Evolutionary conservation across 2,797 vertebrate species (phyloP).

Genomic region (Rhinichthys osculus): DNA sequence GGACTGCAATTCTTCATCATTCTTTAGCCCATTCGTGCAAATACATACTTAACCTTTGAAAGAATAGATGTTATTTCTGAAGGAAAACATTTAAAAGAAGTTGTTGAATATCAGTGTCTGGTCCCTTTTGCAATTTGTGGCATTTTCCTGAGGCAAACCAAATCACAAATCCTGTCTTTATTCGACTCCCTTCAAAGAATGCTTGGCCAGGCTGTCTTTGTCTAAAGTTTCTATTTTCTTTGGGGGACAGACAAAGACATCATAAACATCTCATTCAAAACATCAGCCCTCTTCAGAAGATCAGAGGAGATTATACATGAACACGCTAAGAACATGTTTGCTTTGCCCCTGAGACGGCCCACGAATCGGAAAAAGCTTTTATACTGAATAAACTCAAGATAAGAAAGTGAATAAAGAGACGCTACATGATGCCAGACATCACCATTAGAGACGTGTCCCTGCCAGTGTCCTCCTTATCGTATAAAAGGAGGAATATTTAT

Average conservation of each 20-base stretch:
- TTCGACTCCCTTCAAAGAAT: slow-evolving; percentile 31
- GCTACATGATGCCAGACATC: not conserved
- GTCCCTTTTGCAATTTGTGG: slow-evolving; percentile 15
- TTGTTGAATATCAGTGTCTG: slow-evolving; percentile 36
- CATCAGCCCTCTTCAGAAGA: slow-evolving; percentile 62
- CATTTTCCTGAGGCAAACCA: slow-evolving; percentile 43
- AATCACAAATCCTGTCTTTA: slow-evolving; percentile 43
- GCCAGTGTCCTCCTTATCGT: not conserved
- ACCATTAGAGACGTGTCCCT: not conserved
- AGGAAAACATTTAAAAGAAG: not conserved
- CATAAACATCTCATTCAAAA: slow-evolving; percentile 51
- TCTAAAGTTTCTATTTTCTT: slow-evolving; percentile 67
- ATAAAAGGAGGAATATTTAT: not conserved
- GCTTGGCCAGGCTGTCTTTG: slow-evolving; percentile 45
- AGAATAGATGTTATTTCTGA: slow-evolving; percentile 20
- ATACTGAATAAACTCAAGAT: slow-evolving; percentile 66
- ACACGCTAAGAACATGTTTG: slow-evolving; percentile 60
- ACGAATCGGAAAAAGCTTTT: slow-evolving; percentile 29
- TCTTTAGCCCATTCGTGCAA: not conserved
- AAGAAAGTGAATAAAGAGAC: slow-evolving; percentile 37
- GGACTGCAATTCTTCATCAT: slow-evolving; percentile 5
- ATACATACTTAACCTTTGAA: slow-evolving; percentile 19
- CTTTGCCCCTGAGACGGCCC: slow-evolving; percentile 58
- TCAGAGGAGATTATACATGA: slow-evolving; percentile 57
- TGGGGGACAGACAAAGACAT: slow-evolving; percentile 64